Percentiles rank a stretch among this genome's conserved stretches.
These are phyloP conservation scores for Limanda limanda DNA, from an alignment of 2,113 vertebrate species.

Conservation along the genomic window DNA sequence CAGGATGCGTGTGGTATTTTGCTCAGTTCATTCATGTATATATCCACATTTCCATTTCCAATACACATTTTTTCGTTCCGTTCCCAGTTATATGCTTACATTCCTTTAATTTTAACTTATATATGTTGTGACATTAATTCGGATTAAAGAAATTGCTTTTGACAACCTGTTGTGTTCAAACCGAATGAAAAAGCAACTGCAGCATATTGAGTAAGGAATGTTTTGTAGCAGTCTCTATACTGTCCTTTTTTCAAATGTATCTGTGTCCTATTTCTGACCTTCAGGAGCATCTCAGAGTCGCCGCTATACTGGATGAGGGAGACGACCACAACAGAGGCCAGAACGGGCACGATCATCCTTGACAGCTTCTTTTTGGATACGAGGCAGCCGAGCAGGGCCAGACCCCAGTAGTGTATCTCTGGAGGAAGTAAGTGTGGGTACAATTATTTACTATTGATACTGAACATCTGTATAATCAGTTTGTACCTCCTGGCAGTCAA, in stretches of 20 bases:
- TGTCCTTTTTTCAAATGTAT: no score
- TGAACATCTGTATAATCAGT: not conserved
- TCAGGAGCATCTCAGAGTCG: slow-evolving; percentile 84
- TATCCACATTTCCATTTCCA: no score
- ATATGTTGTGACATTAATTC: no score
- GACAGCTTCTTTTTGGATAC: slow-evolving; percentile 89
- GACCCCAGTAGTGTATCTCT: slow-evolving; percentile 94
- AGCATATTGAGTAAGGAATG: not conserved
- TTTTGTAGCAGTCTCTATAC: no score
- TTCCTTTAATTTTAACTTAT: no score
- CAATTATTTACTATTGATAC: not conserved
- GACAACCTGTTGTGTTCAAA: no score
- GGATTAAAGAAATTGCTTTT: no score
- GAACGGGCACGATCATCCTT: slow-evolving; percentile 84
- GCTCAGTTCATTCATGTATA: no score
- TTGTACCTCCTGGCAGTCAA: no score
- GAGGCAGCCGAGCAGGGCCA: slow-evolving; percentile 87
- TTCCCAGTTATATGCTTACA: no score
- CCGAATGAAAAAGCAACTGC: not conserved
- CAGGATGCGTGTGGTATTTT: no score
- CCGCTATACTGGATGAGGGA: slow-evolving; percentile 86
- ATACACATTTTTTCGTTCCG: no score
- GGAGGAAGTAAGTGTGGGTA: not conserved
- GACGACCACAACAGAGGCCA: slow-evolving; percentile 87
- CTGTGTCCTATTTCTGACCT: slow-evolving; percentile 73